These are phyloP conservation scores for Natator depressus DNA, from an alignment of 2,113 vertebrate species.

Conservation along the genomic window DNA sequence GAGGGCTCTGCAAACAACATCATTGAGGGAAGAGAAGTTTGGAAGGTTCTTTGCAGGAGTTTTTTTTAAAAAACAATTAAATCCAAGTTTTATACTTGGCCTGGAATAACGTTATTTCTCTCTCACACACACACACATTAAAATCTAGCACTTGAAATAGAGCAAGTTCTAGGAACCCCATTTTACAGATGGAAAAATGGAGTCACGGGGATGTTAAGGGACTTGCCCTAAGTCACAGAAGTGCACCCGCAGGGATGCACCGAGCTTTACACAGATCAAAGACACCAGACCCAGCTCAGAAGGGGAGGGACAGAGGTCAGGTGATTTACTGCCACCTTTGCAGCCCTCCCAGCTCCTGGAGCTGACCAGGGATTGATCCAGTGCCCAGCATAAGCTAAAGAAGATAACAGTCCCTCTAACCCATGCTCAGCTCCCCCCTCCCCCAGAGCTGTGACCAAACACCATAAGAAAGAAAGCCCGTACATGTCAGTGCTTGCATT, in stretches of 20 bases:
- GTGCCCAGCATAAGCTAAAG: neutral
- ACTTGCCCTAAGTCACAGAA: neutral
- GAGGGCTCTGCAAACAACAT: neutral
- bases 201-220: neutral
- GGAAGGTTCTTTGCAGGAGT: no score
- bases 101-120: rapidly evolving
- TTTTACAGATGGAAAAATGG: rapidly evolving
- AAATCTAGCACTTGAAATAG: rapidly evolving
- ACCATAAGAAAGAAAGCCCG: neutral
- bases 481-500: neutral
- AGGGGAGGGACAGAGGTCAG: neutral
- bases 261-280: neutral
- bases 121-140: rapidly evolving
- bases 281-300: neutral
- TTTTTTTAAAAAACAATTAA: neutral
- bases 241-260: neutral
- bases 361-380: neutral
- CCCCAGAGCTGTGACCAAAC: neutral
- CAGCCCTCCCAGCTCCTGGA: neutral
- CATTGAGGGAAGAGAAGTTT: rapidly evolving
- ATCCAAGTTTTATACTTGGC: neutral
- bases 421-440: no score
- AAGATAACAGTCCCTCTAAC: neutral
- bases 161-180: rapidly evolving
- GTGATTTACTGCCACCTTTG: neutral